Percentiles rank a stretch among this genome's conserved stretches.
These are phyloP conservation scores for Hemibagrus guttatus DNA, from an alignment of 2,797 vertebrate species.

Conservation along the genomic window DNA sequence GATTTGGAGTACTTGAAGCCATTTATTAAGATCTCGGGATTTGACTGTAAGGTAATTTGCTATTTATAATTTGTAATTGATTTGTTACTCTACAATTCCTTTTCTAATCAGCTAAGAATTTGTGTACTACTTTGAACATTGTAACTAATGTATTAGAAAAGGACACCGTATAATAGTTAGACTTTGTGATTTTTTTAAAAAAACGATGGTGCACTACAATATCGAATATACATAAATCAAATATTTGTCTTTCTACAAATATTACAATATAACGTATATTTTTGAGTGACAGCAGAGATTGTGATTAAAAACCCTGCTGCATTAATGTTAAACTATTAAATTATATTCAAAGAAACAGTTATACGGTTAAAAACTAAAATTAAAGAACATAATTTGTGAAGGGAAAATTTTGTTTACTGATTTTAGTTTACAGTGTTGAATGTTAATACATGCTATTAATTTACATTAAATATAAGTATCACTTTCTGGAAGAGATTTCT, in stretches of 20 bases:
- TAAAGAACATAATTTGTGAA: not conserved
- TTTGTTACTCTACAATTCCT: not conserved
- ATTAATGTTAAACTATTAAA: not conserved
- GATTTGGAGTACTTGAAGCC: not conserved
- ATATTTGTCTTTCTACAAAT: not conserved
- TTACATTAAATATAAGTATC: not conserved
- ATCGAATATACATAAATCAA: not conserved
- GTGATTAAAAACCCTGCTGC: not conserved
- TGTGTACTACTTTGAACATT: not conserved
- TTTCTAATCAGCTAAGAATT: not conserved
- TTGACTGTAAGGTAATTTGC: slow-evolving; percentile 4
- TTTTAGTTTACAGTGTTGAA: not conserved
- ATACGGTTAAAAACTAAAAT: not conserved
- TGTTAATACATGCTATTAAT: not conserved
- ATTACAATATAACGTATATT: not conserved
- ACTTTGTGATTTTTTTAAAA: not conserved
- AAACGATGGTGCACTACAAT: not conserved
- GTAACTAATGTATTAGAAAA: not conserved
- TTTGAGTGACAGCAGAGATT: not conserved
- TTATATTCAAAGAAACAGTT: not conserved
- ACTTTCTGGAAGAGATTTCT: not conserved
- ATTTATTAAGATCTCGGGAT: not conserved
- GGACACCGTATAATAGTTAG: too few species aligned
- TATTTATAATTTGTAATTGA: not conserved
- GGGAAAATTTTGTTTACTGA: not conserved